Evolutionary conservation across 1,140 invertebrate genomes (phyloP), one percentile per base, ranked within the genome.

Genomic region (Matsumurasca onukii): DNA sequence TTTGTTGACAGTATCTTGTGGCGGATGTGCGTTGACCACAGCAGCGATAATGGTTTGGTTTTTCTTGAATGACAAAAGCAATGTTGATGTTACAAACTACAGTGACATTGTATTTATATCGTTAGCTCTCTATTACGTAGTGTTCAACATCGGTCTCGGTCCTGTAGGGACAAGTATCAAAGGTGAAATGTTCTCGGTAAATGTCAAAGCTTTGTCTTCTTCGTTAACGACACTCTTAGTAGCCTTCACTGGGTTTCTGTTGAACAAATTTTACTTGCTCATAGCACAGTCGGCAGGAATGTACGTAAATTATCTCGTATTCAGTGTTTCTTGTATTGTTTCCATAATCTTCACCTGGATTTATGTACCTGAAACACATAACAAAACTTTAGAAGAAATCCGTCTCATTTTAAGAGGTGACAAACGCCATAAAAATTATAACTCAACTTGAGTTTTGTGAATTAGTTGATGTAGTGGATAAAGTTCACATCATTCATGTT

Each of bases 331-430:
- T 0, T 64, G 88, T 2, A 83, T 88, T 9, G 2, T 70, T 9
- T 49, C 66, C 15, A 75, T 88, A 0, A 80, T 94, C 24, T 90
- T 88, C 74, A 82, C 85, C 0, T 78, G 90, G 25, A 82, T 78
- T 57, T 82, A 88, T 68, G 83, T 94, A 5, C 90, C 91, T 0
- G 92, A 94, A 79, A 94, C 91, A 0, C 93, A 92, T 79, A 89
- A 89, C 15, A 89, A 90, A 79, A 86, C 85, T 62, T 82, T 92
- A 30, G 84, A 89, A 71, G 83, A 94, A 80, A 93, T 94, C 25
- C 88, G 85, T 9, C 17, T 39, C 5, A 5, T 39, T 17, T 9
- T 5, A 39, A 17, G 34, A 39, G 34, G 34, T 39, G 34, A 17
- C 34, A 39, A 39, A 17, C 5, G 17, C 5, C 17, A 39, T 39